Evolutionary conservation across 2,113 vertebrate genomes (phyloP).

Genomic region (Archocentrus centrarchus): DNA sequence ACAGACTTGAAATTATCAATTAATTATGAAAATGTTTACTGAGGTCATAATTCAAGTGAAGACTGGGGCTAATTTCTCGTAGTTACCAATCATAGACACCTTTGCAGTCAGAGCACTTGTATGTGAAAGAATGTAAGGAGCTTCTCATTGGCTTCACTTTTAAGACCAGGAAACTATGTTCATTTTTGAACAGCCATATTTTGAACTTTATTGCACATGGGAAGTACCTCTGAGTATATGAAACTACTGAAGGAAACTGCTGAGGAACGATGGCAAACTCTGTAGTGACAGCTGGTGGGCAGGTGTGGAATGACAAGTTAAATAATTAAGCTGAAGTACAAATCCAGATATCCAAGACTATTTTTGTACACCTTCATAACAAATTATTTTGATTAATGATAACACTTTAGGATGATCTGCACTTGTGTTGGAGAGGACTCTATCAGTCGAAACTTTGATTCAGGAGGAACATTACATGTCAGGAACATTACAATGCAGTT

Average conservation of each 20-base stretch:
- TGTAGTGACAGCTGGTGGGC: neutral
- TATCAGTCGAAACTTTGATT: neutral
- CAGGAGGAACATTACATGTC: neutral
- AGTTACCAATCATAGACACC: neutral
- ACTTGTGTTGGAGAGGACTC: neutral
- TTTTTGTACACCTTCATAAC: neutral
- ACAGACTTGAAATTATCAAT: neutral
- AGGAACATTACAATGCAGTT: neutral
- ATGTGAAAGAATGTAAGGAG: neutral
- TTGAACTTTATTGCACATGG: neutral
- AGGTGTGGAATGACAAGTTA: neutral
- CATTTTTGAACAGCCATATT: neutral
- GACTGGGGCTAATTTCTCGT: neutral
- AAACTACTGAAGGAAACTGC: neutral
- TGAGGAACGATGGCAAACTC: neutral
- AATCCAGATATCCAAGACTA: neutral
- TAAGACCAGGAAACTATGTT: neutral
- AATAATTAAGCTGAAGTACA: neutral
- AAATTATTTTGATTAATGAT: neutral
- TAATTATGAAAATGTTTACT: neutral
- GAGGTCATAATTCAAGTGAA: neutral
- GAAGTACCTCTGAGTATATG: neutral
- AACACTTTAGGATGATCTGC: neutral
- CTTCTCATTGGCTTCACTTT: neutral
- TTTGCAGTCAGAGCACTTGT: neutral